Evolutionary conservation across 2,113 vertebrate species (phyloP).

Genomic region (Morone saxatilis): DNA sequence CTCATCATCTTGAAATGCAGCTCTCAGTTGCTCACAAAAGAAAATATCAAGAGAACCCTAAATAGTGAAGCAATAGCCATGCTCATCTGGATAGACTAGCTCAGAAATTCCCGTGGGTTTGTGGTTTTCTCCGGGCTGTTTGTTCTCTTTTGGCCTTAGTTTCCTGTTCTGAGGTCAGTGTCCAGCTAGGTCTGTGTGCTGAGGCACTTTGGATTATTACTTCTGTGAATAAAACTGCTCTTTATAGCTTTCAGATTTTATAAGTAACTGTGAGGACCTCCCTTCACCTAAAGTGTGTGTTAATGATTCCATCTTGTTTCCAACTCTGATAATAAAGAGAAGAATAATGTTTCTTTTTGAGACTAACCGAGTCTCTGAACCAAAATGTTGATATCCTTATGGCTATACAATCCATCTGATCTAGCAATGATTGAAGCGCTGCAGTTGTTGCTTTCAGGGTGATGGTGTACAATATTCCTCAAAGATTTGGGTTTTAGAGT

Average conservation of each 20-base stretch:
- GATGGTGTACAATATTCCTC: constrained; percentile 8
- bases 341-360: constrained; percentile 8
- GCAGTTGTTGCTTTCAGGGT: background rate
- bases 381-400: background rate
- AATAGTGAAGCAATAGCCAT: constrained; percentile 28
- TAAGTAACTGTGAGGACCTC: constrained; percentile 43
- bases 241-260: constrained; percentile 51
- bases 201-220: constrained; percentile 67
- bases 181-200: constrained; percentile 62
- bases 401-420: constrained; percentile 19
- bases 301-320: constrained; percentile 42
- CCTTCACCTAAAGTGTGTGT: constrained; percentile 33
- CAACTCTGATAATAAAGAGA: constrained; percentile 9
- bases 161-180: constrained; percentile 74
- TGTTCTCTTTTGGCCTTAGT: constrained; percentile 64
- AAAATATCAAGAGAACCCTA: constrained; percentile 3
- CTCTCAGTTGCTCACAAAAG: background rate
- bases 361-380: constrained; percentile 14
- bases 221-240: constrained; percentile 69
- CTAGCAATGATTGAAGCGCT: constrained; percentile 32
- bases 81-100: constrained; percentile 46
- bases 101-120: constrained; percentile 56
- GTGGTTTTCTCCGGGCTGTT: constrained; percentile 60
- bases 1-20: background rate
- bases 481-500: constrained; percentile 40